A percentile compares a stretch with the other conserved stretches of the same genome.
These are phyloP conservation scores for Sinosuthora webbiana DNA, from an alignment of 2,113 vertebrate genomes.

Conservation along the genomic window DNA sequence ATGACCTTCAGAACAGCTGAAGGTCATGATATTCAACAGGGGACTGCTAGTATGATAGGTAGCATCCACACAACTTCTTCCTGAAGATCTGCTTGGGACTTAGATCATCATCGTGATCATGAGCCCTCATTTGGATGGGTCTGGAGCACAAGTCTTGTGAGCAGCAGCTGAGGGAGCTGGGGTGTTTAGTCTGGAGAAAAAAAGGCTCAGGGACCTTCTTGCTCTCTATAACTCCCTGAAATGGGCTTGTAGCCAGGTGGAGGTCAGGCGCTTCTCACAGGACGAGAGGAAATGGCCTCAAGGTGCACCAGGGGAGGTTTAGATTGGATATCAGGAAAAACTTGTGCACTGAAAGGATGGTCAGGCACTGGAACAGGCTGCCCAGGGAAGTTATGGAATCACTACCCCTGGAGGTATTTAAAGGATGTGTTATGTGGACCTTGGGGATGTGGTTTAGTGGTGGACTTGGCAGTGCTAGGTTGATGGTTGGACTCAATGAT, in stretches of 20 bases:
- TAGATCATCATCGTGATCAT: neutral
- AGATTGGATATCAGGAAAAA: neutral
- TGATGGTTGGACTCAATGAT: neutral
- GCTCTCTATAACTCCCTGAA: neutral
- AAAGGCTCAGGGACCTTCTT: neutral
- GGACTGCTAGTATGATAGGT: neutral
- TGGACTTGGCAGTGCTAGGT: neutral
- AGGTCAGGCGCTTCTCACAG: neutral
- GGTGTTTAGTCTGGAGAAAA: neutral
- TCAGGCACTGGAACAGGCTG: neutral
- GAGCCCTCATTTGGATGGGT: neutral
- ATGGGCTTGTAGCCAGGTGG: neutral
- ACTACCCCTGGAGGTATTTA: neutral
- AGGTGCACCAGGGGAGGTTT: neutral
- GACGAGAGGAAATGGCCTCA: neutral
- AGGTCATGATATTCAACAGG: neutral
- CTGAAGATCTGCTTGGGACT: neutral
- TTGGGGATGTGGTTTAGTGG: neutral
- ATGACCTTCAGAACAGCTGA: neutral
- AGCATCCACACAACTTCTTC: neutral
- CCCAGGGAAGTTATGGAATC: neutral
- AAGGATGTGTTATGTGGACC: neutral
- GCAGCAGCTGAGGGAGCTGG: neutral
- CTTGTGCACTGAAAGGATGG: neutral
- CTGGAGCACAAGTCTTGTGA: neutral